phyloP scores from a whole-genome alignment of 2,797 vertebrate genomes.

The Chelon auratus region DNA sequence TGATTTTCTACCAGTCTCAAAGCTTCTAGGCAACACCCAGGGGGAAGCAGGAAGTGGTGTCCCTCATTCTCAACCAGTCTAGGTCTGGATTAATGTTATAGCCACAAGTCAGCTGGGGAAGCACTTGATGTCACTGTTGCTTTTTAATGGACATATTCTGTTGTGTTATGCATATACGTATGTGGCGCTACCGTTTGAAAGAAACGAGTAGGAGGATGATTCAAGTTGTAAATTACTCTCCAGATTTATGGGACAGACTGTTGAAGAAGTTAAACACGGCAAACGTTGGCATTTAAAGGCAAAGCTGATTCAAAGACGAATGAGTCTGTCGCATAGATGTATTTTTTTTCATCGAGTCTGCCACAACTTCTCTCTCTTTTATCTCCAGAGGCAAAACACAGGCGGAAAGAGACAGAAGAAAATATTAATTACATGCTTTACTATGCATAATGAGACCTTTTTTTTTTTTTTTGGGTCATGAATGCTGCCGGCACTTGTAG shows the following conservation, averaged over 20 bases:
- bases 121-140: slow-evolving; percentile 22
- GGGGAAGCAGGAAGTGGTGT: slow-evolving; percentile 20
- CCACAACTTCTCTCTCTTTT: slow-evolving; percentile 28
- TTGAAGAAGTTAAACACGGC: slow-evolving; percentile 43
- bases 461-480: slow-evolving; percentile 27
- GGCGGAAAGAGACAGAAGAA: slow-evolving; percentile 27
- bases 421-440: slow-evolving; percentile 51
- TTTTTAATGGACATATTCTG: slow-evolving; percentile 15
- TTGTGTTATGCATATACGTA: slow-evolving; percentile 3
- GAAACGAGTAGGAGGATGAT: slow-evolving; percentile 9
- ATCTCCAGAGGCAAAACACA: slow-evolving; percentile 12
- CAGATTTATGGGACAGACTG: slow-evolving; percentile 26
- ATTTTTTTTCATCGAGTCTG: slow-evolving; percentile 24
- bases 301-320: slow-evolving; percentile 44
- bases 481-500: slow-evolving; percentile 36
- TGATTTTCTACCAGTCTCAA: slow-evolving; percentile 33
- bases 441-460: slow-evolving; percentile 45
- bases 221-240: slow-evolving; percentile 33
- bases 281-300: slow-evolving; percentile 48
- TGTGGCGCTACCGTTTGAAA: slow-evolving; percentile 10
- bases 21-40: slow-evolving; percentile 10
- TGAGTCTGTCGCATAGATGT: slow-evolving; percentile 13
- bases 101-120: slow-evolving; percentile 6
- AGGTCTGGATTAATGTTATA: slow-evolving; percentile 24
- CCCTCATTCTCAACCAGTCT: slow-evolving; percentile 8